Conservation (phyloP, 1,140 invertebrate genomes). For the Hormaphis cornu region DNA sequence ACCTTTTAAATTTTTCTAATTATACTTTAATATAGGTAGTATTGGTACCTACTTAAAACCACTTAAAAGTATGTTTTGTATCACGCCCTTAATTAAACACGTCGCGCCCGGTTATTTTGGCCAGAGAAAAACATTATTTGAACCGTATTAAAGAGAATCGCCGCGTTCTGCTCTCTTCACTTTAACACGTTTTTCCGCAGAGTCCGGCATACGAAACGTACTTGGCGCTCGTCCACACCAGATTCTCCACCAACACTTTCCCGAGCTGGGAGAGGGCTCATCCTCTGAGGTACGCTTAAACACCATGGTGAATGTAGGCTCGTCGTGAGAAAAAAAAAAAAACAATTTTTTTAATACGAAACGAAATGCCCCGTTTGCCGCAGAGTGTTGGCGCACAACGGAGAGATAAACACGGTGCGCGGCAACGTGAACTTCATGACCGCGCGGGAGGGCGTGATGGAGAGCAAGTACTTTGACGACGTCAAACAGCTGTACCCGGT, state of each 20-base stretch:
- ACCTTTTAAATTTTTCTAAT: too few relatives aligned
- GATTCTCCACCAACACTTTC: constrained; percentile 98
- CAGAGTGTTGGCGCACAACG: constrained; percentile 94
- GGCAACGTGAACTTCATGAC: constrained; percentile 99
- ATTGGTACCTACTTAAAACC: too few relatives aligned
- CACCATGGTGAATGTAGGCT: not conserved
- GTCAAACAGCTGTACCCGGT: constrained; percentile 90
- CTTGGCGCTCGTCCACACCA: constrained; percentile 88
- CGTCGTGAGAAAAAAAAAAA: too few relatives aligned
- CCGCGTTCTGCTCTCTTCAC: too few relatives aligned
- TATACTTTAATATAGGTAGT: too few relatives aligned
- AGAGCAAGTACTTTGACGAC: constrained; percentile 70
- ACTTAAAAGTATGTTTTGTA: too few relatives aligned
- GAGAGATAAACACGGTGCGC: constrained; percentile 96
- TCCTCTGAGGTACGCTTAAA: constrained; percentile 72
- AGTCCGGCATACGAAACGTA: constrained; percentile 84
- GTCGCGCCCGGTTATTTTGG: too few relatives aligned
- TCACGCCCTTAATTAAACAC: too few relatives aligned
- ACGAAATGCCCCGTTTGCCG: constrained; percentile 33
- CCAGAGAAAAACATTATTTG: too few relatives aligned
- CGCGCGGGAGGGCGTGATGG: constrained; percentile 96
- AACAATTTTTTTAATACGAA: not conserved
- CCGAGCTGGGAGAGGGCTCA: constrained; percentile 98
- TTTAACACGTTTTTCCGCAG: too few relatives aligned
- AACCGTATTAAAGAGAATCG: too few relatives aligned